Evolutionary conservation across 35 echinoderm and acorn worm species (phyloP).

Genomic region (Acanthaster planci): DNA sequence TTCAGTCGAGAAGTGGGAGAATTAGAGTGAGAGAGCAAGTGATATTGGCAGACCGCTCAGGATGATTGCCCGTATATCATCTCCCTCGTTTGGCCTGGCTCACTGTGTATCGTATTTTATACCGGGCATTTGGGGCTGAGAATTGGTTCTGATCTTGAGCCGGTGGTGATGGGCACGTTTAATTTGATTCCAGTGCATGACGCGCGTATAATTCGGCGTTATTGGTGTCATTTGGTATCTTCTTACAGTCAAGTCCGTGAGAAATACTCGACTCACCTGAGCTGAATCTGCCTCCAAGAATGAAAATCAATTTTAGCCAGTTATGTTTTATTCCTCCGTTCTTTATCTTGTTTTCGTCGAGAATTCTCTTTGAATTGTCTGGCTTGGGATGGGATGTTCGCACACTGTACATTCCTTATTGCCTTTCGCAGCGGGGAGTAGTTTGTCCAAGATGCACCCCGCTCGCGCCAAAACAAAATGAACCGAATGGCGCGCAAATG

Average conservation of each 20-base stretch:
- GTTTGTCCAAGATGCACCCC: background rate
- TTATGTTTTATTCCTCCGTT: too few relatives aligned
- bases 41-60: too few relatives aligned
- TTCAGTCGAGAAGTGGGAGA: background rate
- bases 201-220: background rate
- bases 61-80: too few relatives aligned
- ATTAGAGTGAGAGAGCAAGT: background rate
- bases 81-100: too few relatives aligned
- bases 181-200: conserved; percentile 5
- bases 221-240: background rate
- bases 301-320: background rate
- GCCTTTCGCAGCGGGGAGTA: background rate
- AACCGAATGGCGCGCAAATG: conserved; percentile 8
- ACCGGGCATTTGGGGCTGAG: too few relatives aligned
- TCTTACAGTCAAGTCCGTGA: background rate
- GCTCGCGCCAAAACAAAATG: conserved; percentile 12
- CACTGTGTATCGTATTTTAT: too few relatives aligned
- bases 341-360: too few relatives aligned
- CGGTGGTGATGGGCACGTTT: background rate
- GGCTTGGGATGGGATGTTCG: too few relatives aligned
- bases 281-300: background rate
- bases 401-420: background rate
- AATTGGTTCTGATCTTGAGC: too few relatives aligned
- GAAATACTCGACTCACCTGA: background rate
- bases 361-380: too few relatives aligned